Evolutionary conservation across 1,140 invertebrate genomes (phyloP), one percentile per base, ranked within the genome.

Genomic region (Proctacanthus coquilletti): DNA sequence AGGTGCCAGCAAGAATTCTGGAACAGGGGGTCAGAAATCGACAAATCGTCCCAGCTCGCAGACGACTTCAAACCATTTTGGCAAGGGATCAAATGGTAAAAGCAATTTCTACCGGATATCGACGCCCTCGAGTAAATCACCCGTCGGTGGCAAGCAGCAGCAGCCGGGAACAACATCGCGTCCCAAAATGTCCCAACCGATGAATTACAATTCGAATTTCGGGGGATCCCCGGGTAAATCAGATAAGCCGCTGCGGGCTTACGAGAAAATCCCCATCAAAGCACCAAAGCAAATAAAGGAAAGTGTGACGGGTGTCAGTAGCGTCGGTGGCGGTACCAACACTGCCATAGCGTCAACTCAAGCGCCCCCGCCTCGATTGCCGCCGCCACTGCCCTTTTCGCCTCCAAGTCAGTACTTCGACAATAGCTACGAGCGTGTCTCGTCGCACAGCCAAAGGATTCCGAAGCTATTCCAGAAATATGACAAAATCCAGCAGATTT

Each of bases 401-500:
- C n/a, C n/a, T n/a, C n/a, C n/a, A n/a, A n/a, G n/a, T n/a, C n/a
- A n/a, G n/a, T n/a, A n/a, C n/a, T n/a, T n/a, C n/a, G n/a, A n/a
- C n/a, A n/a, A n/a, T n/a, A n/a, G n/a, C n/a, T n/a, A n/a, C n/a
- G n/a, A n/a, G n/a, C 25, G 9, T 13, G 1, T 50, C 52, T 20
- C 48, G 51, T 10, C n/a, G 17, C 11, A 15, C 32, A 34, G 18
- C 17, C 32, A 15, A 9, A 51, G 55, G 53, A 79, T 78, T 52
- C 78, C 72, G n/a, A 75, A 63, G 48, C 69, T 79, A 18, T 80
- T 80, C 54, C 73, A 77, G 52, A 70, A 74, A 37, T 80, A 80
- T 47, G 71, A 72, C 30, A 80, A 80, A 61, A 75, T 79, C 25
- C 75, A 80, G 49, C 68, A 76, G 43, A 77, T 83, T 29, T 81